Evolutionary conservation across 2,797 vertebrate genomes (phyloP).

Genomic region (Sarcophilus harrisii): DNA sequence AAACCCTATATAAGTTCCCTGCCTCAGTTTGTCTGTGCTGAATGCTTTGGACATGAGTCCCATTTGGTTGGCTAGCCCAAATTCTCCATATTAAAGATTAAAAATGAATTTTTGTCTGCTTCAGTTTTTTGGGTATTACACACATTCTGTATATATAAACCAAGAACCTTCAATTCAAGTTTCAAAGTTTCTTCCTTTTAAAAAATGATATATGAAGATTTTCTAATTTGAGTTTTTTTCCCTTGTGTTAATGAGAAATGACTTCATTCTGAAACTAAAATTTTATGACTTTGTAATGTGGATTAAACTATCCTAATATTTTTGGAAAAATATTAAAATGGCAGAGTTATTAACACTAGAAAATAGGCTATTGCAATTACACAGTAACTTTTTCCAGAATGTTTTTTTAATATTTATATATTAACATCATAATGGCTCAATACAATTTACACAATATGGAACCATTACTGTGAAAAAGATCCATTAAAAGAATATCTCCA

Average conservation of each 20-base stretch:
- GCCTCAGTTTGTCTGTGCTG: too few relatives aligned
- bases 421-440: conserved; percentile 70
- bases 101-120: too few relatives aligned
- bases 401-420: conserved; percentile 77
- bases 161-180: conserved; percentile 49
- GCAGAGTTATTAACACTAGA: conserved; percentile 68
- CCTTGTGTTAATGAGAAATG: conserved; percentile 42
- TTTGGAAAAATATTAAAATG: conserved; percentile 64
- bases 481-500: conserved; percentile 73
- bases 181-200: not conserved
- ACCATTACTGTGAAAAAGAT: conserved; percentile 64
- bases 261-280: conserved; percentile 55
- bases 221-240: conserved; percentile 45
- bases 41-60: too few relatives aligned
- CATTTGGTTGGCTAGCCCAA: too few relatives aligned
- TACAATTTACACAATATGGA: conserved; percentile 70
- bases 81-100: too few relatives aligned
- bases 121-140: too few relatives aligned
- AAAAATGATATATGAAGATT: conserved; percentile 37
- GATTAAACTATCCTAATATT: conserved; percentile 56
- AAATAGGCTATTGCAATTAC: conserved; percentile 72
- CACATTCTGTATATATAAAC: not conserved
- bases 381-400: conserved; percentile 62
- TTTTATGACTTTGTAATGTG: conserved; percentile 56
- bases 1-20: too few relatives aligned